These are phyloP conservation scores for Drosophila virilis DNA, from an alignment of 1,140 invertebrate species.

Conservation along the genomic window DNA sequence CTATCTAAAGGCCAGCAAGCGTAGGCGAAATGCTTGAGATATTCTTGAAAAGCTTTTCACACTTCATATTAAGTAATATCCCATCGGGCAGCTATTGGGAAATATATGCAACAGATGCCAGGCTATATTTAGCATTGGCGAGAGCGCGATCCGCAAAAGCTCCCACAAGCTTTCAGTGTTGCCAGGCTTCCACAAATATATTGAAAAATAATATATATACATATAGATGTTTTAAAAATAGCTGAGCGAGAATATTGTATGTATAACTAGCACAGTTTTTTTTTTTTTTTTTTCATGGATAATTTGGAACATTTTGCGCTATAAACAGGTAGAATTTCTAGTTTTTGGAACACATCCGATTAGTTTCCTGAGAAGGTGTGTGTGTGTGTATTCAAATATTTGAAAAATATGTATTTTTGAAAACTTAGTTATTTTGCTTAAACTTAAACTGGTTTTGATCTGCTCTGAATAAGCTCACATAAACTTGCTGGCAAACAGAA, in stretches of 20 bases:
- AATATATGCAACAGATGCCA: conserved; percentile 73
- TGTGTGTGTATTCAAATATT: too few relatives aligned
- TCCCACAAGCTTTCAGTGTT: conserved; percentile 35
- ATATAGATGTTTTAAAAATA: conserved; percentile 51
- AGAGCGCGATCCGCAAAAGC: neutral
- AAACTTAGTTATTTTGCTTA: too few relatives aligned
- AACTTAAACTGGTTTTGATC: too few relatives aligned
- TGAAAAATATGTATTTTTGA: too few relatives aligned
- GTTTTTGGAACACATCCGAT: conserved; percentile 7
- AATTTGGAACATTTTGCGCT: conserved; percentile 1
- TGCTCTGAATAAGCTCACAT: too few relatives aligned
- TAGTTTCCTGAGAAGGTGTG: conserved; percentile 22
- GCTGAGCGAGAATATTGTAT: conserved; percentile 32
- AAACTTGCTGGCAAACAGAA: too few relatives aligned
- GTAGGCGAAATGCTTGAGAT: conserved; percentile 46
- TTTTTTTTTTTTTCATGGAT: conserved; percentile 33
- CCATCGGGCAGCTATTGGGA: conserved; percentile 30
- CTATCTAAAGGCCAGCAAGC: conserved; percentile 39
- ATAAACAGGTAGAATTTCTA: conserved; percentile 1
- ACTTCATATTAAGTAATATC: conserved; percentile 71
- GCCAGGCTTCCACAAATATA: conserved; percentile 25
- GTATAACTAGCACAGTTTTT: conserved; percentile 32
- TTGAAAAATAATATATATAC: conserved; percentile 16
- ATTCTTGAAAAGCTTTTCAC: conserved; percentile 53
- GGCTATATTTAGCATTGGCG: conserved; percentile 58